These are phyloP conservation scores for Morus bassanus DNA, from an alignment of 2,797 vertebrate genomes.

Conservation along the genomic window DNA sequence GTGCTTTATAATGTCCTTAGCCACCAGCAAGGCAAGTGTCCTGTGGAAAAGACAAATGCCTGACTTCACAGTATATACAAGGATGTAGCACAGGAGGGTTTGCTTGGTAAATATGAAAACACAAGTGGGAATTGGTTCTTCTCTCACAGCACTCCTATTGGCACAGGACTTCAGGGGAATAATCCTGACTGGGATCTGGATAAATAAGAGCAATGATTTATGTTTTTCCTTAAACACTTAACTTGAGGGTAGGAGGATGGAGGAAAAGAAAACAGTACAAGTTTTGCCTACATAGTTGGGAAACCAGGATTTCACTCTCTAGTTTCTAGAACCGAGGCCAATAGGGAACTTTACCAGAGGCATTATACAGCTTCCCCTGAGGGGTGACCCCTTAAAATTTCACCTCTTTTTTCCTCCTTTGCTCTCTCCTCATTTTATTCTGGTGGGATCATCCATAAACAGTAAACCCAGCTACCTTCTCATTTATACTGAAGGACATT, in stretches of 20 bases:
- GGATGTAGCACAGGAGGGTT: not conserved
- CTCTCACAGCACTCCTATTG: not conserved
- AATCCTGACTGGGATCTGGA: not conserved
- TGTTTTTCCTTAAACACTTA: not conserved
- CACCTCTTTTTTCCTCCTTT: not conserved
- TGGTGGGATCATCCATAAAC: not conserved
- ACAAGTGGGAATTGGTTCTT: not conserved
- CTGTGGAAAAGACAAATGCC: conserved; percentile 43
- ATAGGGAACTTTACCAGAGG: not conserved
- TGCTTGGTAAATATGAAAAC: not conserved
- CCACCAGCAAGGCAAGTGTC: conserved; percentile 24
- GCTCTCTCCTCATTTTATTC: not conserved
- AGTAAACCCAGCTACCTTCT: not conserved
- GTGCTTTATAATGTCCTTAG: conserved; percentile 25
- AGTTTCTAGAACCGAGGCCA: not conserved
- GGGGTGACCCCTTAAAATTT: not conserved
- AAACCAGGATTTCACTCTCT: not conserved
- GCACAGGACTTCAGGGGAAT: not conserved
- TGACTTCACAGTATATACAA: not conserved
- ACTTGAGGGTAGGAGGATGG: not conserved
- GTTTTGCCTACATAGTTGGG: not conserved
- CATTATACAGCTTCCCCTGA: not conserved
- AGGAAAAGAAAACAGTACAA: not conserved
- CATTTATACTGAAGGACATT: not conserved
- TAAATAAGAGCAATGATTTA: not conserved